Base-by-base conservation (phyloP, 2,888 invertebrate genomes). In the Neuroscelio doddi region DNA sequence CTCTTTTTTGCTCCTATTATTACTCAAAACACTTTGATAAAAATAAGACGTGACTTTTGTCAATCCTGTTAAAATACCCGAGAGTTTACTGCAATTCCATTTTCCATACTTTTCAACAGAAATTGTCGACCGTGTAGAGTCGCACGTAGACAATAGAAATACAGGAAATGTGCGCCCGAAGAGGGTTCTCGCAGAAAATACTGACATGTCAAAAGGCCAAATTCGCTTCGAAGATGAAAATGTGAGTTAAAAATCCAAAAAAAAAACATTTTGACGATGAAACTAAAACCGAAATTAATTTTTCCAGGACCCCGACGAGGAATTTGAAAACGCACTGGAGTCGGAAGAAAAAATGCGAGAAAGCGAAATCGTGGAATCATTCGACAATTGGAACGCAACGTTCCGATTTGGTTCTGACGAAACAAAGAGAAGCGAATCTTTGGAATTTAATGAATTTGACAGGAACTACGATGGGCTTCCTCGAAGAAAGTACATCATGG, bases 401-500 rank as follows among this genome's bases (percentile, higher is more conserved):
- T 5, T 9, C 1, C 38, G 38, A 16, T 17, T 38, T 14, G 1
- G 38, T 21, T 17, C 30, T 7, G 9, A 36, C n/a, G 56, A 61
- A 21, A 17, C 63, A 21, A 64, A 68, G 16, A 62, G 69, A 44
- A 64, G 52, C 17, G 69, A 70, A 59, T 49, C 70, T 1, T 52
- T 71, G 3, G 75, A 75, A 41, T 32, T 72, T 1, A 66, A 76
- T 1, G 74, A 79, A 41, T 52, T 77, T n/a, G 53, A 69, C 4
- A 66, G 47, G 36, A 45, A 14, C 9, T 64, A 67, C 3, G 65
- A 70, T 5, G 70, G 73, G 36, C 17, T 74, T 32, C 56, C 69
- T 10, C 64, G 66, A 1, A 70, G 53, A 14, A 70, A 73, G 39
- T 44, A 57, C 15, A 65, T 77, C 2, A 39, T 59, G 51, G 68